Evolutionary conservation across 2,888 invertebrate species (phyloP).

Genomic region (Euproctis similis): DNA sequence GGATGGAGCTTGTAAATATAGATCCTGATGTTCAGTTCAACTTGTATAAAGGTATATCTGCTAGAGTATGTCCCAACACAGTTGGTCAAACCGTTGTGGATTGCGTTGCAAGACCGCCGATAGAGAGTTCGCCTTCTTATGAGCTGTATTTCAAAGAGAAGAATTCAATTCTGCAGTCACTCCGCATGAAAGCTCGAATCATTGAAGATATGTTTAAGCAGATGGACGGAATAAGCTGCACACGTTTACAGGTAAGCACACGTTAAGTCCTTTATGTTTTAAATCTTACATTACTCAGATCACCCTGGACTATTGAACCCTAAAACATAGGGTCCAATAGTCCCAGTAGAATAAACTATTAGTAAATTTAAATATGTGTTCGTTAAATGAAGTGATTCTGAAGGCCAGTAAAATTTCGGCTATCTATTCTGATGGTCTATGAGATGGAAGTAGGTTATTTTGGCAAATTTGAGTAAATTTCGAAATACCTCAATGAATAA

Average conservation of each 20-base stretch:
- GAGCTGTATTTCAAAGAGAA: conserved; percentile 84
- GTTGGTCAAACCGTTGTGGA: conserved; percentile 93
- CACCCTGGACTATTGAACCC: too few species aligned
- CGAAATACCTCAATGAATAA: too few species aligned
- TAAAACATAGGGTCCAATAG: too few species aligned
- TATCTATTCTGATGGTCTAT: too few species aligned
- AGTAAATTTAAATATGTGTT: too few species aligned
- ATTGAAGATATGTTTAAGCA: conserved; percentile 91
- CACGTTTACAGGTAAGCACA: not conserved
- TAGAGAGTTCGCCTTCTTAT: conserved; percentile 88
- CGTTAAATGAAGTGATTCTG: too few species aligned
- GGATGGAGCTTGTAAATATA: conserved; percentile 86
- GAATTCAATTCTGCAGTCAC: conserved; percentile 78
- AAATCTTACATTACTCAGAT: too few species aligned
- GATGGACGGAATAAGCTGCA: conserved; percentile 88
- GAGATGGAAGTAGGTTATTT: too few species aligned
- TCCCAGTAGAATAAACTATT: too few species aligned
- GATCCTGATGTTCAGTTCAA: conserved; percentile 84
- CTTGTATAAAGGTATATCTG: conserved; percentile 88
- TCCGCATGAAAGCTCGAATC: conserved; percentile 84
- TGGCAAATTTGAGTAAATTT: too few species aligned
- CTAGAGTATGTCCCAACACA: conserved; percentile 90
- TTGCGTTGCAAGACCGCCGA: conserved; percentile 81
- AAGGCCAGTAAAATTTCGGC: too few species aligned
- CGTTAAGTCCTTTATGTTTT: too few species aligned